phyloP scores from a whole-genome alignment of 2,797 vertebrate genomes.

The Catharus ustulatus region DNA sequence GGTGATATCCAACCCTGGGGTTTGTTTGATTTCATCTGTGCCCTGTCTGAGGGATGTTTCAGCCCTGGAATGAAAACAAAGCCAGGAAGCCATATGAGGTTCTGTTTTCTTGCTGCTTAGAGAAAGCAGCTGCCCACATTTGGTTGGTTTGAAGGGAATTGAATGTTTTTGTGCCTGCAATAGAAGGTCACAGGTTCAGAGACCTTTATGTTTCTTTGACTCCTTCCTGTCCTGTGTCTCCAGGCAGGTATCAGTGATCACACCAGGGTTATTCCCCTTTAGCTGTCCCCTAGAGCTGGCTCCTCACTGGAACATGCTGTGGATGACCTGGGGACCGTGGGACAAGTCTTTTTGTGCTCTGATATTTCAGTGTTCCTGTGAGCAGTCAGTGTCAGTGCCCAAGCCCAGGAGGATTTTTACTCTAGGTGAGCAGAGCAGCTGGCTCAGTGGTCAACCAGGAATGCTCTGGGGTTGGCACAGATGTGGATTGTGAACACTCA shows the following conservation, averaged over 20 bases:
- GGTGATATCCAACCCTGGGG: not conserved
- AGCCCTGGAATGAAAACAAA: not conserved
- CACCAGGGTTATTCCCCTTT: not conserved
- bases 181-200: not conserved
- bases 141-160: not conserved
- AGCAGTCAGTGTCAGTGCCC: slow-evolving; percentile 18
- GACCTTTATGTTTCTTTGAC: not conserved
- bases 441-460: not conserved
- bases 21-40: not conserved
- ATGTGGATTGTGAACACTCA: not conserved
- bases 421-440: not conserved
- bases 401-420: not conserved
- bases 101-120: not conserved
- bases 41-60: not conserved
- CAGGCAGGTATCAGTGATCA: not conserved
- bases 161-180: not conserved
- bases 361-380: not conserved
- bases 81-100: not conserved
- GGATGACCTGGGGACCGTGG: not conserved
- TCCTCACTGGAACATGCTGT: not conserved
- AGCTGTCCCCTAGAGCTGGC: not conserved
- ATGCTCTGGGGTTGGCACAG: not conserved
- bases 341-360: not conserved
- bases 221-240: not conserved
- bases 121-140: not conserved